Base-by-base conservation (phyloP, 1,140 invertebrate genomes). In the Nasonia vitripennis region DNA sequence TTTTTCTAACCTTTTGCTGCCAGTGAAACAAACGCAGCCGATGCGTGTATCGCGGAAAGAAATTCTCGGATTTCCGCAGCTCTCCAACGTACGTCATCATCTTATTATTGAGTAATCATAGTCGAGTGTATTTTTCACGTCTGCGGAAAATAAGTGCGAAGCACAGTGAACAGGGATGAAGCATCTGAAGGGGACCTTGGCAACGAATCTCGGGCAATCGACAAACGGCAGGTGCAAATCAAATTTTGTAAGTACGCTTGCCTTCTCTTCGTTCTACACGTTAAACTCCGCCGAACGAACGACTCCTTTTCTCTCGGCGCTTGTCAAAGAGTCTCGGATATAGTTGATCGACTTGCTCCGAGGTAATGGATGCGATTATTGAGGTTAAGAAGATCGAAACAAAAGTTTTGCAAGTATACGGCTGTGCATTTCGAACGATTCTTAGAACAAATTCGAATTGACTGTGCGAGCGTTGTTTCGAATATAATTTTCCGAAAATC, bases 351-450 rank as follows among this genome's bases (percentile, higher is more conserved):
- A 45, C 41, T 45, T 45, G 41, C 48, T 51, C 12, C 48, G 48
- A 51, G 12, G 45, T 12, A 48, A 48, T 12, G 45, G 45, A 48
- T 48, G 45, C 45, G 2, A 45, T 45, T 45, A 62, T 62, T 62
- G 55, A 62, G 55, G 55, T 62, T 62, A 62, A 62, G 55, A 62
- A 62, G 55, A 62, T 62, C 55, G 55, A 62, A 62, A 62, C 55
- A 62, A 62, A n/a, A 20, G 55, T 62, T 62, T 62, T 20, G 48
- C 48, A 51, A 62, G 55, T 62, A 27, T 27, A 62, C 2, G 55
- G 1, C 17, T 62, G 20, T 62, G 55, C 17, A 62, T n/a, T n/a
- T 55, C 51, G 17, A 55, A 55, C 14, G 51, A 55, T 55, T 14
- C 12, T 55, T 55, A 17, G 17, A 55, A 55, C 51, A 55, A 55